These are phyloP conservation scores for Orthosia gracilis DNA, from an alignment of 2,888 invertebrate genomes.

Conservation along the genomic window DNA sequence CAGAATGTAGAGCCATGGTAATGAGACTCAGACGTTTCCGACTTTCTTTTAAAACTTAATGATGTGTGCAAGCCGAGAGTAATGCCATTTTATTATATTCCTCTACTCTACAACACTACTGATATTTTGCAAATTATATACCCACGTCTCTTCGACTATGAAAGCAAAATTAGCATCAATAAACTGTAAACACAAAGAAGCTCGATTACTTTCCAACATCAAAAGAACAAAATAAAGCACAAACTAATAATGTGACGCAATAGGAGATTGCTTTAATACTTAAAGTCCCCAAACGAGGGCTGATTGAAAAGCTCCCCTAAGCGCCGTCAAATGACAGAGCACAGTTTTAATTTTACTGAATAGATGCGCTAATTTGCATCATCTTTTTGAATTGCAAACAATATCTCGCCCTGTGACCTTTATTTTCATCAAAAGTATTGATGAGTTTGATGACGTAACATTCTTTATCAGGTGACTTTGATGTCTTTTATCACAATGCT, in stretches of 20 bases:
- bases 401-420: constrained; percentile 61
- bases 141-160: constrained; percentile 31
- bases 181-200: constrained; percentile 77
- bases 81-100: constrained; percentile 62
- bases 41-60: constrained; percentile 83
- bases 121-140: constrained; percentile 59
- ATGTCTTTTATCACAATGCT: constrained; percentile 14
- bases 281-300: constrained; percentile 86
- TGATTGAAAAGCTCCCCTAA: constrained; percentile 88
- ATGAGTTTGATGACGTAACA: constrained; percentile 31
- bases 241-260: constrained; percentile 89
- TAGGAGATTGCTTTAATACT: constrained; percentile 89
- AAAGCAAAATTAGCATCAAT: constrained; percentile 69
- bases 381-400: constrained; percentile 76
- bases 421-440: constrained; percentile 40
- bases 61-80: constrained; percentile 72
- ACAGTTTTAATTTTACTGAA: constrained; percentile 87
- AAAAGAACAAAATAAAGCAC: constrained; percentile 87
- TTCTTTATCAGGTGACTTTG: constrained; percentile 16
- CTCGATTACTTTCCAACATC: constrained; percentile 86
- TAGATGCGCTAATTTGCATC: constrained; percentile 90
- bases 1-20: constrained; percentile 83
- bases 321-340: constrained; percentile 83
- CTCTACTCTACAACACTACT: constrained; percentile 28
- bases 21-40: constrained; percentile 82